Base-by-base conservation (phyloP, 2,797 vertebrate genomes). In the Ficedula albicollis region DNA sequence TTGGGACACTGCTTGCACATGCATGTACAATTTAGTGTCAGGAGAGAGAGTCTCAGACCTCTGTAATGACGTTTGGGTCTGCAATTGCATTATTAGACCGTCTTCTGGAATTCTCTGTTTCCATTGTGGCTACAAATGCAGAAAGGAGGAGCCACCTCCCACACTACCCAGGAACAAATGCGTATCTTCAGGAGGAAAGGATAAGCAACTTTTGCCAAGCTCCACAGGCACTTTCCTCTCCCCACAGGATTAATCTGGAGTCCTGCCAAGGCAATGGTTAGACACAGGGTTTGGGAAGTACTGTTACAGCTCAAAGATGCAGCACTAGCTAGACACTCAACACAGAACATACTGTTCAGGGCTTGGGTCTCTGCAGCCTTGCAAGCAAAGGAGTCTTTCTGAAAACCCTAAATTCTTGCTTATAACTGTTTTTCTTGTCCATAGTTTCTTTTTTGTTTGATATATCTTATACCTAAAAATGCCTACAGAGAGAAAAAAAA, bases 101-200 rank as follows among this genome's bases (percentile, higher is more conserved):
- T 63, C n/a, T 93, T 64, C 48, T 91, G 80, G 52, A 79, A 89
- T 83, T 48, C 70, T 51, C 56, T 74, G 41, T 81, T 90, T 84
- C 89, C 67, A 67, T 4, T 1, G 56, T 64, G 68, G 82, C 75
- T 80, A 60, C 79, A 85, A 84, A 67, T 20, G 30, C 38, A 60
- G 76, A 83, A 83, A 92, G 75, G 60, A 89, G 74, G 14, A 93
- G 75, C 64, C 79, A 67, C 67, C 67, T 95, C 77, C 84, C 60
- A 90, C 77, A n/a, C 34, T 73, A 21, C 25, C 51, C 83, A 78
- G 78, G 52, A 86, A 84, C 34, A 72, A 93, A 78, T 8, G 4
- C 2, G 0, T 70, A 69, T 82, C 86, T 94, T 66, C 63, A 52
- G 2, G 9, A 79, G 63, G 48, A 69, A 84, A 84, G 74, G 69